phyloP scores from a whole-genome alignment of 2,888 invertebrate genomes.

The Pollenia griseotomentosa region DNA sequence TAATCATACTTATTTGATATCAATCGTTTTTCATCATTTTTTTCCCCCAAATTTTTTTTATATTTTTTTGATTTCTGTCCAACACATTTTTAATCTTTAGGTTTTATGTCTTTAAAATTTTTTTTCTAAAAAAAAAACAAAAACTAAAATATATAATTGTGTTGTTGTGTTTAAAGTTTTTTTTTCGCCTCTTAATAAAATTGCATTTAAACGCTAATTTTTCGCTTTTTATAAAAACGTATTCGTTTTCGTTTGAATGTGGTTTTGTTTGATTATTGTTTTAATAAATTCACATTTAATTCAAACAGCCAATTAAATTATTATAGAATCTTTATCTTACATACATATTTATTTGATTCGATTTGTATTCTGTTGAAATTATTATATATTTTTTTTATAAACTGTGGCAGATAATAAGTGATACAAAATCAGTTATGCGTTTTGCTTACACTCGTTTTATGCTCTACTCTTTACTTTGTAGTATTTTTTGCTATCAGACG shows the following conservation, averaged over 20 bases:
- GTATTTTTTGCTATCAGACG: too few relatives aligned
- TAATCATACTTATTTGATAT: constrained; percentile 74
- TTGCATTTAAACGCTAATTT: constrained; percentile 83
- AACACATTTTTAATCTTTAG: constrained; percentile 59
- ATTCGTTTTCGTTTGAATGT: constrained; percentile 47
- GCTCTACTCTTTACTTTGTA: neutral
- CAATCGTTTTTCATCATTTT: constrained; percentile 70
- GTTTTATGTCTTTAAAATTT: constrained; percentile 51
- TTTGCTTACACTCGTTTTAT: neutral
- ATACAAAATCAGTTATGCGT: constrained; percentile 3
- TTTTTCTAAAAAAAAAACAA: constrained; percentile 9
- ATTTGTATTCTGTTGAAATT: constrained; percentile 68
- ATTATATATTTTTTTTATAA: constrained; percentile 56
- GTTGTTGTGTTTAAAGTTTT: constrained; percentile 74
- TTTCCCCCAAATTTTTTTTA: neutral
- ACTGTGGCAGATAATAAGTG: constrained; percentile 10
- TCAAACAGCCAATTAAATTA: constrained; percentile 72
- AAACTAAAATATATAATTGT: constrained; percentile 78
- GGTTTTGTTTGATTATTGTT: constrained; percentile 54
- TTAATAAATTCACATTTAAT: constrained; percentile 73
- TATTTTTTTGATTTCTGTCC: constrained; percentile 47
- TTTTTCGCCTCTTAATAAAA: constrained; percentile 76
- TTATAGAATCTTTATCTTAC: constrained; percentile 58
- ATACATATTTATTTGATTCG: constrained; percentile 54
- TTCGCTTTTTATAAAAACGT: constrained; percentile 80